Conservation (phyloP, 2,797 vertebrate genomes). For the Labroides dimidiatus region DNA sequence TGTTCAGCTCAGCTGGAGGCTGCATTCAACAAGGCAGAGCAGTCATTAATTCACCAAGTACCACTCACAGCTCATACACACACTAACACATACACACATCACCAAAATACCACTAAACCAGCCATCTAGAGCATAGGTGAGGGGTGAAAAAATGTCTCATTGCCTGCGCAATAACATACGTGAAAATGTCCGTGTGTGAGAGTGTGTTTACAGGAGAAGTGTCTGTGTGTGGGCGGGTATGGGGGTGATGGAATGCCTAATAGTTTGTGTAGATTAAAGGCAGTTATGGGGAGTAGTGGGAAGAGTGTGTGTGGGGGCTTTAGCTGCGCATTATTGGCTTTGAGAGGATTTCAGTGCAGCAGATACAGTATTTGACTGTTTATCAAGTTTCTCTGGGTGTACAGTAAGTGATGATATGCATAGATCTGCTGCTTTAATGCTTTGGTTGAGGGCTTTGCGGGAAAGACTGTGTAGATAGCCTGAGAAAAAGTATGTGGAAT, state of each 20-base stretch:
- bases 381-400: slow-evolving; percentile 34
- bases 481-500: not conserved
- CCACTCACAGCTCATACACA: slow-evolving; percentile 33
- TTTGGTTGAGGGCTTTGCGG: not conserved
- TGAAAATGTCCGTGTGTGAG: slow-evolving; percentile 65
- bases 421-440: slow-evolving; percentile 14
- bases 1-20: slow-evolving; percentile 75
- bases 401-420: slow-evolving; percentile 41
- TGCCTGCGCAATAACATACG: slow-evolving; percentile 60
- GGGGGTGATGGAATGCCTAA: slow-evolving; percentile 67
- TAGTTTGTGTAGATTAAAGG: slow-evolving; percentile 77
- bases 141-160: slow-evolving; percentile 57
- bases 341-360: slow-evolving; percentile 43
- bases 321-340: slow-evolving; percentile 57
- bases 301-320: slow-evolving; percentile 41
- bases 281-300: slow-evolving; percentile 64
- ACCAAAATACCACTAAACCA: slow-evolving; percentile 63
- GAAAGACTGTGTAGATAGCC: not conserved
- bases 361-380: slow-evolving; percentile 46
- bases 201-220: slow-evolving; percentile 74
- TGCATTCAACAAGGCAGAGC: slow-evolving; percentile 62
- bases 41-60: slow-evolving; percentile 77
- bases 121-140: slow-evolving; percentile 62
- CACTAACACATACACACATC: slow-evolving; percentile 35
- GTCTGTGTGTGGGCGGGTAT: slow-evolving; percentile 70